These are phyloP conservation scores for Trachops cirrhosus DNA, from an alignment of 2,797 vertebrate species.

Conservation along the genomic window DNA sequence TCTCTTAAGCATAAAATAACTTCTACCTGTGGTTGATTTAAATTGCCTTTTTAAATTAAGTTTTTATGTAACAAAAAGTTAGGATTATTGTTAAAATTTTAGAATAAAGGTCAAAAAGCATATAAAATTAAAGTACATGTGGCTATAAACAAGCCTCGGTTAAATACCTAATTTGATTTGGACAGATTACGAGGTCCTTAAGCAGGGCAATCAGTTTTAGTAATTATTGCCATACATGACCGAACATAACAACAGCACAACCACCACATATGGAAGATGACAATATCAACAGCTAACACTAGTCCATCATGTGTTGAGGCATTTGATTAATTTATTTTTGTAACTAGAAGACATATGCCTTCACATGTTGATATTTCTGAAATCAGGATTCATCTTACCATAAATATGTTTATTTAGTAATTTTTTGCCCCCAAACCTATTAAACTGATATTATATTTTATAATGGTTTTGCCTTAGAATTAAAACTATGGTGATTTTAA, in stretches of 20 bases:
- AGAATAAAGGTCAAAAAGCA: slow-evolving; percentile 13
- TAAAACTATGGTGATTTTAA: background rate
- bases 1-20: background rate
- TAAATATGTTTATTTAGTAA: background rate
- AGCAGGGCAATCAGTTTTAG: background rate
- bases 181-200: background rate
- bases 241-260: background rate
- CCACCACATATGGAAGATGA: background rate
- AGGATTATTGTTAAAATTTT: background rate
- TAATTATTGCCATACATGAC: background rate
- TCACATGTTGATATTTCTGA: background rate
- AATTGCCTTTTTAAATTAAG: background rate
- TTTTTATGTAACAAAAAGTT: background rate
- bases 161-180: background rate
- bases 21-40: background rate
- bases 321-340: background rate
- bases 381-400: background rate
- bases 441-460: background rate
- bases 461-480: background rate
- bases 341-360: background rate
- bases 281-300: background rate
- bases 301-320: background rate
- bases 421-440: background rate
- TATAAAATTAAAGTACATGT: background rate
- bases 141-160: background rate